A percentile compares a stretch with the other conserved stretches of the same genome.
phyloP scores from a whole-genome alignment of 2,113 vertebrate species.

The Serilophus lunatus region DNA sequence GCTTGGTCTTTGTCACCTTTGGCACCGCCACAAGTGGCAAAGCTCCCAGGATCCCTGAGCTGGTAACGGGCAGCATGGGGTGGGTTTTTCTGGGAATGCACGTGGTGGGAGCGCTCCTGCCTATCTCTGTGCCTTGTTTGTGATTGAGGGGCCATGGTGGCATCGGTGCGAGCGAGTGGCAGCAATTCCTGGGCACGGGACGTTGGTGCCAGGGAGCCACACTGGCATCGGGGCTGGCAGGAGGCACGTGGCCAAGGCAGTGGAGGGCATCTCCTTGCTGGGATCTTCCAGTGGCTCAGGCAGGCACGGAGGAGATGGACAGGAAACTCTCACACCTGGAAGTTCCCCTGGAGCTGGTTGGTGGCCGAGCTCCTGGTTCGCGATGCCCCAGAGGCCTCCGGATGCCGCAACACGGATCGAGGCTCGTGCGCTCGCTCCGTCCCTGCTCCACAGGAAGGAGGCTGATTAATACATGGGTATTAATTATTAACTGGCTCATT shows the following conservation, averaged over 20 bases:
- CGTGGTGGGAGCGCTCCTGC: neutral
- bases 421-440: neutral
- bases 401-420: neutral
- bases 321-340: accelerated
- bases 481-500: constrained; percentile 39
- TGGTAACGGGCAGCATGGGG: accelerated
- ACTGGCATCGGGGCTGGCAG: accelerated
- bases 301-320: accelerated
- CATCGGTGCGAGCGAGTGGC: accelerated
- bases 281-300: accelerated
- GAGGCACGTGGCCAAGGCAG: accelerated
- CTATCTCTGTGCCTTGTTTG: neutral
- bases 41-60: accelerated
- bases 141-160: accelerated
- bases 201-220: accelerated
- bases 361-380: neutral
- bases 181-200: accelerated
- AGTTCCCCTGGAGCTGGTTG: neutral
- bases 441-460: neutral
- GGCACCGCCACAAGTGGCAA: accelerated
- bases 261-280: neutral
- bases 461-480: neutral
- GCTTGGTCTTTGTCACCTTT: accelerated
- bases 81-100: neutral
- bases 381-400: neutral